phyloP scores from a whole-genome alignment of 2,888 invertebrate species.

The Xanthostigma xanthostigma region DNA sequence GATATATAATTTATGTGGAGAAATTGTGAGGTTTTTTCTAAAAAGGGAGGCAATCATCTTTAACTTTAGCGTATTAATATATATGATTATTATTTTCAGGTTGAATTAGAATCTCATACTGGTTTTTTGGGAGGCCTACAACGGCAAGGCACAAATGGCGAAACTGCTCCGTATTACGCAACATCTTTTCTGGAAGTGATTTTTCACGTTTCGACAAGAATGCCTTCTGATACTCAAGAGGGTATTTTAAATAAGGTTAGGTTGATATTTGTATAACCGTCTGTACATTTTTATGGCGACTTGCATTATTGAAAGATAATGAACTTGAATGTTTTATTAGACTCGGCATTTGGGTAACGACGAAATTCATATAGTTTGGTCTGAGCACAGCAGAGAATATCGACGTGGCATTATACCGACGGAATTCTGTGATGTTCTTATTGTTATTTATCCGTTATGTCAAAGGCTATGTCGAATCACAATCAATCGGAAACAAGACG shows the following conservation, averaged over 20 bases:
- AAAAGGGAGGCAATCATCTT: too few species aligned
- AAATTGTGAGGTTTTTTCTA: too few species aligned
- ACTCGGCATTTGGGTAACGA: conserved; percentile 94
- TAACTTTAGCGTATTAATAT: too few species aligned
- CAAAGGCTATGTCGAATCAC: conserved; percentile 79
- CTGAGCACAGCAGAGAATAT: conserved; percentile 91
- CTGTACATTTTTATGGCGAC: neutral
- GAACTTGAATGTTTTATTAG: conserved; percentile 25
- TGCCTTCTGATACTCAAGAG: conserved; percentile 83
- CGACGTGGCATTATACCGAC: conserved; percentile 94
- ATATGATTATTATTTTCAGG: conserved; percentile 24
- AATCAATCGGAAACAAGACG: conserved; percentile 74
- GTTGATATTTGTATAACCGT: neutral
- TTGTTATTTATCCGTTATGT: conserved; percentile 86
- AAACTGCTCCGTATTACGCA: conserved; percentile 88
- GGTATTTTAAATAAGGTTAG: conserved; percentile 69
- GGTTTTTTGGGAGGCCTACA: conserved; percentile 91
- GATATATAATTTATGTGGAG: too few species aligned
- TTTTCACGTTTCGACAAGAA: conserved; percentile 94
- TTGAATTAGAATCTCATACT: conserved; percentile 86
- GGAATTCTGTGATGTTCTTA: conserved; percentile 97
- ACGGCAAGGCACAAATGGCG: conserved; percentile 78
- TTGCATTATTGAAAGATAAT: neutral
- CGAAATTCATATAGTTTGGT: conserved; percentile 98
- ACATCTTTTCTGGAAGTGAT: conserved; percentile 87